Percentiles rank a stretch among this genome's conserved stretches.
Conservation (phyloP, 2,888 invertebrate species). For the Drosophila subsilvestris region DNA sequence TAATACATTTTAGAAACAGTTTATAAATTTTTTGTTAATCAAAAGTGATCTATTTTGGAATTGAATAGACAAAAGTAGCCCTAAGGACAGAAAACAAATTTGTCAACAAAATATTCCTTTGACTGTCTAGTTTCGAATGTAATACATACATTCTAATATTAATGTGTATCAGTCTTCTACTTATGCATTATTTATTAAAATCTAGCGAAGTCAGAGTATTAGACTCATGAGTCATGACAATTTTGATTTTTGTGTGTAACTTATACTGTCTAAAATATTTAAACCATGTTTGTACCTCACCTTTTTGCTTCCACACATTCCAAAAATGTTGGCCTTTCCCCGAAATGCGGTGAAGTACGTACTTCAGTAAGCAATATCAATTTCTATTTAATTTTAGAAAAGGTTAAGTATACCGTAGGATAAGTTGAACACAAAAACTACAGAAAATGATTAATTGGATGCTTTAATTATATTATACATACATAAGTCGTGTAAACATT, state of each 20-base stretch:
- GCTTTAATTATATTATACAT: slow-evolving; percentile 78
- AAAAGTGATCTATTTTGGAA: not conserved
- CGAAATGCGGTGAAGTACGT: not conserved
- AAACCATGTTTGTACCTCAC: not conserved
- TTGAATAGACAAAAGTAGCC: not conserved
- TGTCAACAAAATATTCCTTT: not conserved
- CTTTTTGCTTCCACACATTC: not conserved
- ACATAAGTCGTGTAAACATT: slow-evolving; percentile 77
- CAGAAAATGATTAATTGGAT: slow-evolving; percentile 75
- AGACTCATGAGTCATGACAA: slow-evolving; percentile 27
- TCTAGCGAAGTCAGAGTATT: slow-evolving; percentile 42
- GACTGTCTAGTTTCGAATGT: not conserved
- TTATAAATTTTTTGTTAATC: not conserved
- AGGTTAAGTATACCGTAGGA: not conserved
- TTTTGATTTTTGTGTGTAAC: slow-evolving; percentile 28
- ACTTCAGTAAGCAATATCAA: not conserved
- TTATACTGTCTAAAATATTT: not conserved
- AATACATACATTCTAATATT: slow-evolving; percentile 36
- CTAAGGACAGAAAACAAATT: not conserved
- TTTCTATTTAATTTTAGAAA: not conserved
- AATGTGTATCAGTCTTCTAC: slow-evolving; percentile 45
- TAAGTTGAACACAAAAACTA: not conserved
- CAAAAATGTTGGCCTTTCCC: not conserved
- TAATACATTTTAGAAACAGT: not conserved
- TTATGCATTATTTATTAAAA: slow-evolving; percentile 35